Base-by-base conservation (phyloP, 2,888 invertebrate genomes). In the Melipona bicolor region DNA sequence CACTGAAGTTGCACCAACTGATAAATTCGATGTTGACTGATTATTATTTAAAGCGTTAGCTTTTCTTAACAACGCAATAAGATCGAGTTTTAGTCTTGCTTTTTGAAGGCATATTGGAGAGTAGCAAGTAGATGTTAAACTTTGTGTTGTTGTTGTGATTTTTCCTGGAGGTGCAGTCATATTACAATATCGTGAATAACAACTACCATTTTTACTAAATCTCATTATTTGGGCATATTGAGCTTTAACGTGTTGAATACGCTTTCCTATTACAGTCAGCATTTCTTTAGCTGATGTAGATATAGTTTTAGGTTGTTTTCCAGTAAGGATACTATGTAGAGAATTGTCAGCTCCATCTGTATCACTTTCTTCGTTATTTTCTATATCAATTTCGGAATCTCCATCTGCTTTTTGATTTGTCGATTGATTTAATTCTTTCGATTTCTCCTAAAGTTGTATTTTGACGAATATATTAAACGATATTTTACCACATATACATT, bases 101-200 rank as follows among this genome's bases (percentile, higher is more conserved):
- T 97, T 97, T 92, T 97, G 97, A 75, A 97, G 95, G 92, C 98
- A 98, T 69, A 97, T 94, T 0, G 98, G 97, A 0, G 98, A 98
- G 93, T 97, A 98, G 91, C 98, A 98, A 71, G 94, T 95, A 0
- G 95, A 95, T 90, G 93, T 95, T 86, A 95, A 95, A 95, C 92
- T 96, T 93, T 94, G 95, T 79, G 93, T 93, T 90, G 95, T 95
- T 82, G 94, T 94, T 87, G 94, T 93, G 78, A 93, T 93, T 72
- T 96, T 96, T 84, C 95, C 95, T 68, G 95, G 95, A 87, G 95
- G 95, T 36, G 95, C 95, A 93, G 90, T 92, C 92, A 92, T 91
- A 61, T 96, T 97, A 91, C 97, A 97, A 77, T 96, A 96, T 90
- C 95, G 96, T 0, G 97, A 96, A 91, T 97, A 97, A 92, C 97